phyloP scores from a whole-genome alignment of 2,888 invertebrate genomes.

The Amiota communis region DNA sequence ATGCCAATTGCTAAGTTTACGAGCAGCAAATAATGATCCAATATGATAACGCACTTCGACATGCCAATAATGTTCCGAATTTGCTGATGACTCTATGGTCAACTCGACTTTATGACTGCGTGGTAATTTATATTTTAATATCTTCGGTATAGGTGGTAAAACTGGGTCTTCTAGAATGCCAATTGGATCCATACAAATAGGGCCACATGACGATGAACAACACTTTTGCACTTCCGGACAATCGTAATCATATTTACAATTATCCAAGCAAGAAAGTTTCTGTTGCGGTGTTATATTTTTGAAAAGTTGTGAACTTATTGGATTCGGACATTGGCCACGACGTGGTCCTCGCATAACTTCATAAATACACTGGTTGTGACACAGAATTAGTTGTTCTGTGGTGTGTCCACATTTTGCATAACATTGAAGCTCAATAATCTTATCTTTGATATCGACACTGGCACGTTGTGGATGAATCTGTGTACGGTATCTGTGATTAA shows the following conservation, averaged over 20 bases:
- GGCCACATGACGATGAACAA: constrained; percentile 80
- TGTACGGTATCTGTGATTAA: constrained; percentile 21
- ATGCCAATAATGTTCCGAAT: constrained; percentile 64
- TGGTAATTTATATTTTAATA: constrained; percentile 75
- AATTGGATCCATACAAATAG: constrained; percentile 79
- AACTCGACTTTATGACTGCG: constrained; percentile 77
- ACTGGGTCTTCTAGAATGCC: constrained; percentile 74
- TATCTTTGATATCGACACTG: constrained; percentile 67
- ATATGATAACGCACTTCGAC: constrained; percentile 82
- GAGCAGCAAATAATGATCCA: constrained; percentile 79
- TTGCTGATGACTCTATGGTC: constrained; percentile 67
- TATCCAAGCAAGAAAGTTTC: constrained; percentile 65
- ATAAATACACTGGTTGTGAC: constrained; percentile 60
- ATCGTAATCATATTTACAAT: constrained; percentile 76
- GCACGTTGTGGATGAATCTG: constrained; percentile 48
- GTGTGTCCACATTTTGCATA: constrained; percentile 62
- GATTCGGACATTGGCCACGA: constrained; percentile 66
- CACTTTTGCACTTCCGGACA: constrained; percentile 82
- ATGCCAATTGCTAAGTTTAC: constrained; percentile 79
- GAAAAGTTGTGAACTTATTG: constrained; percentile 42
- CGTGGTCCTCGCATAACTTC: constrained; percentile 63
- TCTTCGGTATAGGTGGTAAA: constrained; percentile 78
- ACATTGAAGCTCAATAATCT: constrained; percentile 70
- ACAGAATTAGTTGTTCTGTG: constrained; percentile 43
- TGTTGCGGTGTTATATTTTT: constrained; percentile 52